These are phyloP conservation scores for Trematocara zebra DNA, from an alignment of 2,113 vertebrate genomes.

Conservation along the genomic window DNA sequence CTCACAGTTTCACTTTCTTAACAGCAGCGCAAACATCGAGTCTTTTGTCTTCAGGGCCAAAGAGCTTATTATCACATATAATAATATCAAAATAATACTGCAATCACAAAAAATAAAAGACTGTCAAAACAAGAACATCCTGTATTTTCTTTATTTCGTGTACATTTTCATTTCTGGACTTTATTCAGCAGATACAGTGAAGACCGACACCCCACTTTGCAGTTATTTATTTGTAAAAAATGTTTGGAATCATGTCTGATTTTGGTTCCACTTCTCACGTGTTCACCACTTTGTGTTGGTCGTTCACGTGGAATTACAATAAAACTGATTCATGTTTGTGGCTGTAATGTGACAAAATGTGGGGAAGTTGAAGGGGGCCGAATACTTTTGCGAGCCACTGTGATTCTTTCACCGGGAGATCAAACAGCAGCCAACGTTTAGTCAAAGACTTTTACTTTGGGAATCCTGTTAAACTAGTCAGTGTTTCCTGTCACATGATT, in stretches of 20 bases:
- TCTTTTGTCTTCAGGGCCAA: background rate
- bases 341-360: background rate
- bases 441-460: background rate
- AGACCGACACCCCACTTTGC: background rate
- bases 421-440: background rate
- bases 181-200: background rate
- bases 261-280: background rate
- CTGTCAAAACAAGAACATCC: background rate
- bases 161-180: background rate
- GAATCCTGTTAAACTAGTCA: background rate
- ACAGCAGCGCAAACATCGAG: background rate
- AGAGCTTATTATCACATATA: background rate
- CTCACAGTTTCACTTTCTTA: background rate
- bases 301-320: rapidly evolving
- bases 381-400: rapidly evolving
- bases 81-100: background rate
- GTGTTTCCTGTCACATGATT: background rate
- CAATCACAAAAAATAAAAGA: background rate
- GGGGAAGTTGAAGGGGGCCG: rapidly evolving
- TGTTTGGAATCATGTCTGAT: rapidly evolving
- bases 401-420: background rate
- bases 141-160: background rate
- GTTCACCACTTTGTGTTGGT: rapidly evolving
- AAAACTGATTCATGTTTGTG: background rate
- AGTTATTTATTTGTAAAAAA: background rate